Evolutionary conservation across 2,113 vertebrate genomes (phyloP), one percentile per base, ranked within the genome.

Genomic region (Todiramphus chloris): DNA sequence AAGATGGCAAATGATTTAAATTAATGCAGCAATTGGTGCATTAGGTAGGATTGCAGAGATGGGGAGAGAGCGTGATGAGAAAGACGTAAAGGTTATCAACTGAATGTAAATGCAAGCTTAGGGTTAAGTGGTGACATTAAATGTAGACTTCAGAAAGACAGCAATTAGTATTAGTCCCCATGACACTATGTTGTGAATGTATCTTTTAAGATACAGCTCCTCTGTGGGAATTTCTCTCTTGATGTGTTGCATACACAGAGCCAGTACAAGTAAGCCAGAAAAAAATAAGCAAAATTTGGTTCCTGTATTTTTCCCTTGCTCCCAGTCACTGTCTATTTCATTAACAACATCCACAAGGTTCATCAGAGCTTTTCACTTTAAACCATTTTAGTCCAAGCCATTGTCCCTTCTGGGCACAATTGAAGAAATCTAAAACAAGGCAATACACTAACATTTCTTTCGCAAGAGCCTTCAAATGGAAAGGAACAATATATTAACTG

Each of bases 1-100:
- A 78, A 97, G 51, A 63, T 83, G 53, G 79, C 21, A 83, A 86
- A 63, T 86, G 59, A 67, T 86, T 95, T 93, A 96, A 97, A 96
- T 96, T 93, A 94, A 58, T 83, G 9, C 14, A 74, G 50, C 44
- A 60, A 51, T 46, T 86, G 64, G 20, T 78, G 12, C 3, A 30
- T 8, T 82, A 48, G 3, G 33, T 84, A 46, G 39, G 60, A 83
- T n/a, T 75, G 25, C 17, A 60, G 67, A 20, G 18, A 30, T 6
- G 4, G 16, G 6, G 30, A 93, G 33, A 66, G 18, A 76, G 6
- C 6, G 24, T 87, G 7, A 46, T 4, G 4, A 59, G 41, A 53
- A 37, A 33, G 37, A 16, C 48, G 3, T 63, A 50, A 70, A 70
- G 4, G 0, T 63, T 89, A 59, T 53, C 0, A 3, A 27, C 35